Conservation (phyloP, 2,113 vertebrate species). For the Cepphus grylle region DNA sequence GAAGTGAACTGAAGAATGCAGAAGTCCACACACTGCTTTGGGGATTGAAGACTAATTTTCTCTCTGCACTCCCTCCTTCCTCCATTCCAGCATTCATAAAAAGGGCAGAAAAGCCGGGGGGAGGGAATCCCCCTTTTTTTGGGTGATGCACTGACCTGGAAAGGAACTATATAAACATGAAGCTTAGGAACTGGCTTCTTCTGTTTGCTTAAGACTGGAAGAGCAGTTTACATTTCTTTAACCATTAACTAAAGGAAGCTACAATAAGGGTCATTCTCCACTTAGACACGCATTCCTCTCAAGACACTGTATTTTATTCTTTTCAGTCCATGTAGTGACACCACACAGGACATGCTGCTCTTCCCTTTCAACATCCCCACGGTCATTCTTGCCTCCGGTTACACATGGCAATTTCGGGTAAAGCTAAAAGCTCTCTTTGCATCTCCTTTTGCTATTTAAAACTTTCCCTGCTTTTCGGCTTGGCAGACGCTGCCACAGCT, state of each 20-base stretch:
- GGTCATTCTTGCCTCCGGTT: not conserved
- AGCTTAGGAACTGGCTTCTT: not conserved
- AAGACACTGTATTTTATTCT: not conserved
- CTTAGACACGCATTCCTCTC: not conserved
- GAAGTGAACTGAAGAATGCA: not conserved
- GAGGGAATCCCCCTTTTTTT: not conserved
- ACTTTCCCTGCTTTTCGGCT: not conserved
- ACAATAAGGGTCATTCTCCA: not conserved
- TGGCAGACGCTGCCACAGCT: rapidly evolving
- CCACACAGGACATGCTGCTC: rapidly evolving
- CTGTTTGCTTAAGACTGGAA: not conserved
- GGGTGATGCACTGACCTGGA: not conserved
- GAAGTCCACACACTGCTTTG: not conserved
- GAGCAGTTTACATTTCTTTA: not conserved
- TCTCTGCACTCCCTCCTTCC: not conserved
- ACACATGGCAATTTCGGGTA: not conserved
- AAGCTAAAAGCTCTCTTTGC: not conserved
- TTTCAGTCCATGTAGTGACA: not conserved
- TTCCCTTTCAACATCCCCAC: not conserved
- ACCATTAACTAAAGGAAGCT: not conserved
- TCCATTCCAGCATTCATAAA: not conserved
- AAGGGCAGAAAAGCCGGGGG: not conserved
- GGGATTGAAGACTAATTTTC: not conserved
- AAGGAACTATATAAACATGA: not conserved
- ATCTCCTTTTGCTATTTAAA: not conserved